phyloP scores from a whole-genome alignment of 2,888 invertebrate genomes.

The Luperina nickerlii region DNA sequence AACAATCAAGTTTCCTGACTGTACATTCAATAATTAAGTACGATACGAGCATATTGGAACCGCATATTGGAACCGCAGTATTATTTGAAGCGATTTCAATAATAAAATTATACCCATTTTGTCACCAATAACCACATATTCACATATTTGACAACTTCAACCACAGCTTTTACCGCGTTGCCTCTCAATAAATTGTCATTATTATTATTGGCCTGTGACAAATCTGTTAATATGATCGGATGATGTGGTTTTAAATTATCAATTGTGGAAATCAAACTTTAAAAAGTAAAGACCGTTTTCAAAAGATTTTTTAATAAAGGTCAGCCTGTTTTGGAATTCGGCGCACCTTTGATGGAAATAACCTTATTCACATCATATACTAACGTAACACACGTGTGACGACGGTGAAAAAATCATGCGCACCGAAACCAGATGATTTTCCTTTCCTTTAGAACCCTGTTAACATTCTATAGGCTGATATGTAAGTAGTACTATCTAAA shows the following conservation, averaged over 20 bases:
- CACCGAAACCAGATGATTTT: neutral
- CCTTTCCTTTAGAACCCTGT: neutral
- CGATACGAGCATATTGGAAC: neutral
- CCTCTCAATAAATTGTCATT: conserved; percentile 7
- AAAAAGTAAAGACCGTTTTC: neutral
- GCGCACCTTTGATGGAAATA: too few relatives aligned
- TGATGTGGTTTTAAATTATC: neutral
- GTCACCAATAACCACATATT: conserved; percentile 12
- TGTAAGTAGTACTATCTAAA: neutral
- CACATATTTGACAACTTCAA: conserved; percentile 12
- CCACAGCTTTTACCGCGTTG: neutral
- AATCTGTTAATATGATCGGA: neutral
- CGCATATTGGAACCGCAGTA: neutral
- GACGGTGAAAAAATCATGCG: neutral
- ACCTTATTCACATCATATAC: neutral
- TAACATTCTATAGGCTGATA: neutral
- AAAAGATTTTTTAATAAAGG: neutral
- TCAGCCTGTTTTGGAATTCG: neutral
- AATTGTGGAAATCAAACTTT: neutral
- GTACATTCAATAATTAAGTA: neutral
- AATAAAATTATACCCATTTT: neutral
- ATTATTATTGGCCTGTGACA: neutral
- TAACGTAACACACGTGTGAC: neutral
- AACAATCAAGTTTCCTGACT: neutral
- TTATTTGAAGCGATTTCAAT: neutral